phyloP scores from a whole-genome alignment of 2,888 invertebrate genomes.

The Rhagium mordax region DNA sequence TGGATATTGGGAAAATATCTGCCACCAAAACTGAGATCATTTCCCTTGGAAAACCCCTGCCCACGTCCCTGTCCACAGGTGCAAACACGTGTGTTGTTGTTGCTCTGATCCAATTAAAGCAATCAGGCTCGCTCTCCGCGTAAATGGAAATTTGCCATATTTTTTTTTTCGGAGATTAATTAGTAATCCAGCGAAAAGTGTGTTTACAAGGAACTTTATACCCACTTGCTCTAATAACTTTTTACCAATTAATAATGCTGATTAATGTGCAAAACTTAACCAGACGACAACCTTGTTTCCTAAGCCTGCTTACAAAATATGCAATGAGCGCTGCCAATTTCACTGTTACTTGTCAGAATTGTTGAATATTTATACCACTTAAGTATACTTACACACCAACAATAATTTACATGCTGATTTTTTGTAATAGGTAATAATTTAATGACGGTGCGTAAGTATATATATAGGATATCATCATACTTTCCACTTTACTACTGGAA shows the following conservation, averaged over 20 bases:
- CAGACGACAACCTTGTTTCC: conserved; percentile 1
- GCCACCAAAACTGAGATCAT: no score
- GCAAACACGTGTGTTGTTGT: conserved; percentile 46
- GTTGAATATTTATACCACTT: conserved; percentile 14
- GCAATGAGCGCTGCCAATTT: not conserved
- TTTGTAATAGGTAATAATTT: conserved; percentile 1
- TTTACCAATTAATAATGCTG: conserved; percentile 35
- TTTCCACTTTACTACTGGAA: no score
- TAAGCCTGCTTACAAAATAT: not conserved
- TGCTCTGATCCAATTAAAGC: conserved; percentile 46
- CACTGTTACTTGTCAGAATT: conserved; percentile 24
- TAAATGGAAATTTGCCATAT: conserved; percentile 44
- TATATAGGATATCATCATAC: no score
- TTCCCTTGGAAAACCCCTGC: conserved; percentile 3
- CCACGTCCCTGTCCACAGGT: conserved; percentile 27
- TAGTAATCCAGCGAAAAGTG: conserved; percentile 33
- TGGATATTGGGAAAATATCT: no score
- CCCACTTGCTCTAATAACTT: conserved; percentile 24
- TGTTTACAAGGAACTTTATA: conserved; percentile 10
- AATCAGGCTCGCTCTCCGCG: conserved; percentile 37
- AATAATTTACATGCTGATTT: not conserved
- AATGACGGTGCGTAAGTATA: not conserved
- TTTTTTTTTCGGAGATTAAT: conserved; percentile 47
- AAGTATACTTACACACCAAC: not conserved
- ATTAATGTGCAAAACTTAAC: conserved; percentile 20